phyloP scores from a whole-genome alignment of 2,797 vertebrate species.

The Anabas testudineus region DNA sequence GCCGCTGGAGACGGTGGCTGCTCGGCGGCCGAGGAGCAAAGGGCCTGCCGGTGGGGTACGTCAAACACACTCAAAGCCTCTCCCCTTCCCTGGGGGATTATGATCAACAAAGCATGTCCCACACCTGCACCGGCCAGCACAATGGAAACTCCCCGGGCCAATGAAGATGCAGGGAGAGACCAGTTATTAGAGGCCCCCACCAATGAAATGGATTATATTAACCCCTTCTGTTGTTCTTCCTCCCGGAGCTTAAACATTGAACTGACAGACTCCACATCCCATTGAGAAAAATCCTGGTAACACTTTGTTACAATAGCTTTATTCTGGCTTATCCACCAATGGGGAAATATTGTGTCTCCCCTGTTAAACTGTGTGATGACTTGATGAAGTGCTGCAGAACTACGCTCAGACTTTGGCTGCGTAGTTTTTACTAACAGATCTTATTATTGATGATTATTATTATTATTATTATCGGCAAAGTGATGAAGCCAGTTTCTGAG shows the following conservation, averaged over 20 bases:
- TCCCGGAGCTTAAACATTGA: constrained; percentile 62
- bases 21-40: constrained; percentile 89
- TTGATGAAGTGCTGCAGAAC: constrained; percentile 3
- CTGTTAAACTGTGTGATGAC: constrained; percentile 17
- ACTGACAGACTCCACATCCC: constrained; percentile 69
- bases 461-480: no score
- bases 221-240: constrained; percentile 75
- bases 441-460: constrained; percentile 4
- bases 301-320: constrained; percentile 54
- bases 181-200: constrained; percentile 75
- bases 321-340: constrained; percentile 32
- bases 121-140: constrained; percentile 91
- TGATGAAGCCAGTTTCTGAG: not conserved
- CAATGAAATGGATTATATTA: constrained; percentile 82
- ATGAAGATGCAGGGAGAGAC: constrained; percentile 71
- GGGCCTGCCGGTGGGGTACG: constrained; percentile 94
- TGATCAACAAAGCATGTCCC: constrained; percentile 95
- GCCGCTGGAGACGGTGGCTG: constrained; percentile 88
- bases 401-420: not conserved
- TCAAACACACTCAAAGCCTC: constrained; percentile 96
- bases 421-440: not conserved
- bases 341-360: constrained; percentile 35
- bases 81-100: constrained; percentile 89
- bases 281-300: constrained; percentile 62
- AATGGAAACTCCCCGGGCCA: constrained; percentile 84